phyloP scores from a whole-genome alignment of 2,797 vertebrate genomes.

The Cossypha heuglini region DNA sequence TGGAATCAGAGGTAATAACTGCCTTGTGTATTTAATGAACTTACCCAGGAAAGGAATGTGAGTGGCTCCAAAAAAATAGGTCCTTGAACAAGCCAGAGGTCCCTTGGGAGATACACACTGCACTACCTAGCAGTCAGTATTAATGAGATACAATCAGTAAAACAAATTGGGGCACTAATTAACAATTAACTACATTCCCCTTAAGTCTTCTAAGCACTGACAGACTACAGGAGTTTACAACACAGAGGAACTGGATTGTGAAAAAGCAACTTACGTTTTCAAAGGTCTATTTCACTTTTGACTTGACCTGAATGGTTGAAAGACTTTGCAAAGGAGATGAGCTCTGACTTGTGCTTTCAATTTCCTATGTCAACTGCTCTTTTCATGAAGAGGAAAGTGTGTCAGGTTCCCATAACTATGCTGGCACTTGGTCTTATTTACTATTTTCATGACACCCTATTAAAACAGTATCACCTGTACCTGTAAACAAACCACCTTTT shows the following conservation, averaged over 20 bases:
- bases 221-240: constrained; percentile 22
- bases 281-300: constrained; percentile 47
- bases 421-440: constrained; percentile 37
- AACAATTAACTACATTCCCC: not conserved
- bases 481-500: constrained; percentile 55
- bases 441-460: constrained; percentile 57
- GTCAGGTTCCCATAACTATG: constrained; percentile 32
- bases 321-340: constrained; percentile 49
- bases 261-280: constrained; percentile 52
- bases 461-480: constrained; percentile 45
- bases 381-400: constrained; percentile 32
- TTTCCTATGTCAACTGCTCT: constrained; percentile 50
- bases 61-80: constrained; percentile 93
- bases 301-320: constrained; percentile 45
- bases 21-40: not conserved
- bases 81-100: constrained; percentile 90
- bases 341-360: constrained; percentile 37
- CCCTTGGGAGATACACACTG: constrained; percentile 95
- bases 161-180: not conserved
- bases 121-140: constrained; percentile 79
- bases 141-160: not conserved
- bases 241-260: constrained; percentile 9
- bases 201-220: constrained; percentile 38
- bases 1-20: not conserved
- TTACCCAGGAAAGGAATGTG: constrained; percentile 90